Conservation (phyloP, 2,797 vertebrate genomes). For the Spea hammondii region DNA sequence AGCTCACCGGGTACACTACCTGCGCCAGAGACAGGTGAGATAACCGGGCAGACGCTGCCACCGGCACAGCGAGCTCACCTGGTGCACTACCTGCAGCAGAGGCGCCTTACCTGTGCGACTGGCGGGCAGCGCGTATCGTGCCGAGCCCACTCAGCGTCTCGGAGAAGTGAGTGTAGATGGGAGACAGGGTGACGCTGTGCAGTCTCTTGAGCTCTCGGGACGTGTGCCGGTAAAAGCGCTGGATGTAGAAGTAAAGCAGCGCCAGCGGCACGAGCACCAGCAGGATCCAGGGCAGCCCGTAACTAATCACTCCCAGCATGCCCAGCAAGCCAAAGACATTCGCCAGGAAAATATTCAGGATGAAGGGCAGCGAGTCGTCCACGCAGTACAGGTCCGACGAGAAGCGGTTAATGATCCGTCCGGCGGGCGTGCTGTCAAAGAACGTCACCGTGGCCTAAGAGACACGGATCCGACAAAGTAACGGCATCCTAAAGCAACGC, state of each 20-base stretch:
- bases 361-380: conserved; percentile 89
- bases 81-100: too few species aligned
- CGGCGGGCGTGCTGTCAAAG: conserved; percentile 86
- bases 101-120: conserved; percentile 73
- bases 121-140: conserved; percentile 80
- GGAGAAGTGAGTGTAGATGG: conserved; percentile 91
- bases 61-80: too few species aligned
- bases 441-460: conserved; percentile 84
- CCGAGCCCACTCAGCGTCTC: conserved; percentile 87
- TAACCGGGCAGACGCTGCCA: too few species aligned
- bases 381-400: conserved; percentile 87
- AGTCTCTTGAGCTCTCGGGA: conserved; percentile 91
- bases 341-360: conserved; percentile 90
- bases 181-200: conserved; percentile 86
- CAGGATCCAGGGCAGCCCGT: conserved; percentile 85
- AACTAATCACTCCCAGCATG: conserved; percentile 82
- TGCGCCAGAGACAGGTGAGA: background rate
- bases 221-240: conserved; percentile 82
- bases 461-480: background rate
- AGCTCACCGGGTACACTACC: too few species aligned
- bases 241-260: conserved; percentile 77
- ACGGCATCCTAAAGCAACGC: background rate
- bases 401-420: conserved; percentile 90
- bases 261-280: conserved; percentile 78
- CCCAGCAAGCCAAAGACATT: conserved; percentile 79